Evolutionary conservation across 92 coral and sea anemone genomes (phyloP).

Genomic region (Zoanthus sansibaricus): DNA sequence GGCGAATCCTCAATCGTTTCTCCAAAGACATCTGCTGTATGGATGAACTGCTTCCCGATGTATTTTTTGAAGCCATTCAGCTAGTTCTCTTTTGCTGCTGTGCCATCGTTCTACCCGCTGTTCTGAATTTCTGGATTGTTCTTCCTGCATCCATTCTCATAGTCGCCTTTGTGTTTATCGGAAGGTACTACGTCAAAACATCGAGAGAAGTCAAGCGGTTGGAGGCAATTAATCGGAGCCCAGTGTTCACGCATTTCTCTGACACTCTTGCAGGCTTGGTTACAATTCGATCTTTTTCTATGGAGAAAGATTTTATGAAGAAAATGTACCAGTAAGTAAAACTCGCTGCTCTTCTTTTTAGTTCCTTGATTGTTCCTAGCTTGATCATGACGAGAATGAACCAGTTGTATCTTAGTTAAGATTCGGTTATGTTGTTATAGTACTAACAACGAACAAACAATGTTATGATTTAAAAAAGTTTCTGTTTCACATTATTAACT

Average conservation of each 20-base stretch:
- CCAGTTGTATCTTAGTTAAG: no score
- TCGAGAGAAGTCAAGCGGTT: constrained; percentile 71
- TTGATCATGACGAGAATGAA: no score
- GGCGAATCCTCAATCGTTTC: constrained; percentile 70
- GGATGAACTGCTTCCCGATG: constrained; percentile 74
- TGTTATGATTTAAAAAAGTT: no score
- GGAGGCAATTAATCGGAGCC: constrained; percentile 76
- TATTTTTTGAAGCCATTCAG: constrained; percentile 69
- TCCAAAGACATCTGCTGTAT: constrained; percentile 72
- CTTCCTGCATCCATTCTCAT: constrained; percentile 56
- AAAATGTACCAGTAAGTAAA: constrained; percentile 60
- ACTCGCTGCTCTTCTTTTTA: neutral
- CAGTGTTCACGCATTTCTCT: constrained; percentile 73
- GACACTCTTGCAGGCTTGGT: constrained; percentile 77
- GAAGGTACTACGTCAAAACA: constrained; percentile 64
- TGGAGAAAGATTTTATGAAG: constrained; percentile 65
- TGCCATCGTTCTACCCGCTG: constrained; percentile 66
- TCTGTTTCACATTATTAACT: no score
- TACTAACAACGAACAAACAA: no score
- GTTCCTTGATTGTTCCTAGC: neutral
- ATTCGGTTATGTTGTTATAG: no score
- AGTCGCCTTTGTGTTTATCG: constrained; percentile 49
- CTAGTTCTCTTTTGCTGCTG: constrained; percentile 58
- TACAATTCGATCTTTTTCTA: constrained; percentile 68
- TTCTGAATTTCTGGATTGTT: constrained; percentile 68